Conservation (phyloP, 1,140 invertebrate species). For the Drosophila lacteicornis region DNA sequence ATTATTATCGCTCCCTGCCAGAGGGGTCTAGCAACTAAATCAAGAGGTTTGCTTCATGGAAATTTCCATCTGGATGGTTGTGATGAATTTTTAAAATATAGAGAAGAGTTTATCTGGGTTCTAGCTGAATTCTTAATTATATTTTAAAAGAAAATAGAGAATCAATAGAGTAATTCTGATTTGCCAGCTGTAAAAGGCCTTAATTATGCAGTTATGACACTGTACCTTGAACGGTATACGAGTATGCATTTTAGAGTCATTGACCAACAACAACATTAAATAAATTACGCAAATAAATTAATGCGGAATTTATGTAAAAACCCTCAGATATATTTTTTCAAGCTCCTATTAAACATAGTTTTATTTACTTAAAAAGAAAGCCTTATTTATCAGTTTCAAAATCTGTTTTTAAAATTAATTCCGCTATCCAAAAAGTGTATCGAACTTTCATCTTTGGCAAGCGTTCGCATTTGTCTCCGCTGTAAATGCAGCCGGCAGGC, state of each 20-base stretch:
- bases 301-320: too few species aligned
- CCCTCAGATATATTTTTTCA: too few species aligned
- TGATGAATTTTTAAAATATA: background rate
- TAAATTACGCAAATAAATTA: too few species aligned
- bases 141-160: background rate
- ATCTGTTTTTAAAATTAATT: background rate
- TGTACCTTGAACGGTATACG: too few species aligned
- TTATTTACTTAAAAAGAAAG: too few species aligned
- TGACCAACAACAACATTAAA: too few species aligned
- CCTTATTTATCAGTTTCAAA: background rate
- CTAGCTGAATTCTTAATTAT: background rate
- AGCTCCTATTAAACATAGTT: too few species aligned
- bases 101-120: background rate
- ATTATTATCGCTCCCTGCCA: slow-evolving; percentile 50
- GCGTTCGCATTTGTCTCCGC: slow-evolving; percentile 24
- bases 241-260: too few species aligned
- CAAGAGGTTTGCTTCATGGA: background rate
- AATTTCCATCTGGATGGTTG: too few species aligned
- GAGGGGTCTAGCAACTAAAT: background rate
- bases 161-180: too few species aligned
- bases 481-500: slow-evolving; percentile 44
- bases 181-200: too few species aligned
- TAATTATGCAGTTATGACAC: too few species aligned
- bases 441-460: slow-evolving; percentile 31
- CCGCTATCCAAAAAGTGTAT: slow-evolving; percentile 25